Evolutionary conservation across 2,888 invertebrate species (phyloP), one percentile per base, ranked within the genome.

Genomic region (Sphinx pinastri): DNA sequence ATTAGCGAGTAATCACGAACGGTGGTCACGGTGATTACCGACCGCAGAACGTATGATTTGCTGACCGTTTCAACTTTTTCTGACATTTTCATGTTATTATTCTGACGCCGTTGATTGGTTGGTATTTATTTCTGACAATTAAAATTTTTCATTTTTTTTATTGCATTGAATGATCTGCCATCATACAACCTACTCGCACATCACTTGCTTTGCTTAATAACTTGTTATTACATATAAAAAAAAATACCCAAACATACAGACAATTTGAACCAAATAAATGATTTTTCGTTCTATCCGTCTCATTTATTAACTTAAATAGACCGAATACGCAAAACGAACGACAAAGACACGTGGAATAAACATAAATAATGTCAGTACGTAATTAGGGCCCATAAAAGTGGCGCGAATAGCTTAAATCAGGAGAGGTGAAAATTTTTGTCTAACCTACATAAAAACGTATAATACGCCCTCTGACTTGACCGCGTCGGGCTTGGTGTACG

Each of bases 381-480:
- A 52, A 88, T 87, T 84, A 84, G 76, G 76, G 74, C 79, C 76
- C 76, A 78, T 82, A 82, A 87, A 86, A 80, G 75, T 80, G 47
- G n/a, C 47, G 75, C 75, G 71, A 80, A 81, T 79, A 80, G 77
- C 76, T 77, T 74, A 76, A 79, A 77, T 77, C 75, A 74, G 73
- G 77, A 81, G 78, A 84, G 78, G 82, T 80, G 81, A 85, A 88
- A 88, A 87, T 82, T 85, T 60, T 69, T 54, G 82, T 84, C 84
- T 88, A 89, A 85, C 88, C 88, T 83, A 88, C 86, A 86, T 87
- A 86, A 83, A 81, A 80, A 81, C 81, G 73, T 74, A 71, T 69
- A 25, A 25, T 25, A 69, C 49, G 49, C 63, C 60, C 67, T 59
- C 68, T 66, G 57, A 58, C 45, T 72, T 69, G 70, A 70, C 19